Base-by-base conservation (phyloP, 1,140 invertebrate species). In the Drosophila equinoxialis region DNA sequence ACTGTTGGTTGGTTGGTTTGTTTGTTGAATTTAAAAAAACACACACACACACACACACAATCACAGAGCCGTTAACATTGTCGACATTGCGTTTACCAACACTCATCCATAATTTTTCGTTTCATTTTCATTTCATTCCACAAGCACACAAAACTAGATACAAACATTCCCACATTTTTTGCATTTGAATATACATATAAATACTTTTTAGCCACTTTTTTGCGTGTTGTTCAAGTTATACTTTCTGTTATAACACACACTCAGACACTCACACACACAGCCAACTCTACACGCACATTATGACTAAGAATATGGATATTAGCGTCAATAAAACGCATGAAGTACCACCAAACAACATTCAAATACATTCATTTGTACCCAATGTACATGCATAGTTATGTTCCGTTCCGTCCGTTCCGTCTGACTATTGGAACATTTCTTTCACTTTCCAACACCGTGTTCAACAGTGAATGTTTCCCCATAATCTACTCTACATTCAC, bases 1-100 rank as follows among this genome's bases (percentile, higher is more conserved):
- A 75, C 73, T 79, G 66, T 75, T 79, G 65, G 72, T 75, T 80
- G 41, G 39, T 74, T 70, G 63, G 42, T 79, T 71, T 65, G 66
- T 77, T 77, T 71, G 66, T 63, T 72, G 59, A 60, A 64, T 58
- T 71, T 63, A 66, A 64, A 62, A 41, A 68, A 17, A 48, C 45
- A 30, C 8, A 30, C 3, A 1, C 30, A 59, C 5, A 20, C 14
- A 6, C 13, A 39, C 3, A 51, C 7, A 23, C 10, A 23, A 11
- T 11, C 3, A 23, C 8, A 30, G 30, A 30, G 30, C 30, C 30
- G 30, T 6, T 6, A 30, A 30, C 30, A 30, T 26, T 26, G 23
- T 26, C 2, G 23, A 26, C 23, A 26, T 30, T 30, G 6, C 30
- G 30, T 30, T 30, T 30, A 30, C 6, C 30, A 30, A 30, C 30